Conservation (phyloP, 2,113 vertebrate species). For the Leucoraja erinaceus region DNA sequence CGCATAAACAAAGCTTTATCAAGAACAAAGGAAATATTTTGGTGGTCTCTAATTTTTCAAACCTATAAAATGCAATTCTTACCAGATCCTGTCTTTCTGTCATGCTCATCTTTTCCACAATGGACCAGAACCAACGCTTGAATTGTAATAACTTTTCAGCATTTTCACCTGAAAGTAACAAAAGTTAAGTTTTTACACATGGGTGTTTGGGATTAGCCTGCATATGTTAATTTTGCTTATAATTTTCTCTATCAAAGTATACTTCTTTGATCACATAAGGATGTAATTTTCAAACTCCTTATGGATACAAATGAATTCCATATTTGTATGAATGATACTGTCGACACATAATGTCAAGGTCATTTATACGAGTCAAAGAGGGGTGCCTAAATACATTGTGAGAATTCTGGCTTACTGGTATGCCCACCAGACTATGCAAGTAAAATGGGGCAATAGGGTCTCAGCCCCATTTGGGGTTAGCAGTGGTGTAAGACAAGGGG, state of each 20-base stretch:
- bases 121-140: conserved; percentile 99
- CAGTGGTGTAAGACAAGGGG: too few species aligned
- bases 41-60: neutral
- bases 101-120: conserved; percentile 99
- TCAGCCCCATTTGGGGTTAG: too few species aligned
- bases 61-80: conserved; percentile 48
- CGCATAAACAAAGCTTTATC: neutral
- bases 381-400: too few species aligned
- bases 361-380: too few species aligned
- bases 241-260: neutral
- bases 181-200: conserved; percentile 5
- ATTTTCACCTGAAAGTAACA: conserved; percentile 76
- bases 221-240: neutral
- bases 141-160: conserved; percentile 97
- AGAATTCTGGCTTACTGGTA: too few species aligned
- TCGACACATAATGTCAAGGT: neutral
- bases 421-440: too few species aligned
- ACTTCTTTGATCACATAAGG: neutral
- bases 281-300: neutral
- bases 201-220: neutral
- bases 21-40: neutral
- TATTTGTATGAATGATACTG: neutral
- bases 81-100: conserved; percentile 96
- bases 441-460: too few species aligned
- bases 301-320: neutral